Conservation (phyloP, 2,888 invertebrate genomes). For the Zaprionus obscuricornis region DNA sequence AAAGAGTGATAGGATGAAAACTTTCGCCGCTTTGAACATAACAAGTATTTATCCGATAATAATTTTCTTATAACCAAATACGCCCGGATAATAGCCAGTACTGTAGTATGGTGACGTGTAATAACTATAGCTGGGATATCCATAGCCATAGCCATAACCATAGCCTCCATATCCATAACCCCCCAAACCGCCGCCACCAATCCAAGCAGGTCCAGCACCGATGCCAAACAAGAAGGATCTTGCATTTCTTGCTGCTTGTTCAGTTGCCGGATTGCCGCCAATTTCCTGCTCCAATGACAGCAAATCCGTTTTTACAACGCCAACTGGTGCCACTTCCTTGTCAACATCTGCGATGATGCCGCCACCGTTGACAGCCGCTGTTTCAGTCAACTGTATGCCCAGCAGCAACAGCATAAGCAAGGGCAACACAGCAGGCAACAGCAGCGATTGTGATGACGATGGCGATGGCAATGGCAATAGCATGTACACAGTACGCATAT, state of each 20-base stretch:
- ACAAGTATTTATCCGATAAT: conserved; percentile 49
- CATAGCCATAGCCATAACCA: conserved; percentile 6
- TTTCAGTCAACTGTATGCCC: conserved; percentile 55
- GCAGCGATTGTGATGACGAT: conserved; percentile 15
- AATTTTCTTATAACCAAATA: conserved; percentile 59
- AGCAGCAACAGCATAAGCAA: conserved; percentile 22
- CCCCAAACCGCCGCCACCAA: conserved; percentile 18
- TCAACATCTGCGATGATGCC: conserved; percentile 55
- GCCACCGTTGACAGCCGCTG: conserved; percentile 37
- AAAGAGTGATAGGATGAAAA: no score
- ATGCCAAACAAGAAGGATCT: conserved; percentile 52
- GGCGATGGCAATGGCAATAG: neutral
- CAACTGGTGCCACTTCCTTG: conserved; percentile 73
- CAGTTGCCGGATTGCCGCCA: conserved; percentile 57
- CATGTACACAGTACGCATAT: conserved; percentile 50
- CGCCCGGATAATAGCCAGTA: conserved; percentile 55
- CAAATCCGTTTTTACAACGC: conserved; percentile 71
- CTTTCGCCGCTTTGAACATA: neutral
- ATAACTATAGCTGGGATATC: conserved; percentile 45
- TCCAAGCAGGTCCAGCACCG: conserved; percentile 44
- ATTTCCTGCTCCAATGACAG: conserved; percentile 74
- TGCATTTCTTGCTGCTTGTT: conserved; percentile 28
- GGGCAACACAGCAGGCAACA: conserved; percentile 35
- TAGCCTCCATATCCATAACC: conserved; percentile 38
- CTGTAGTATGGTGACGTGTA: conserved; percentile 39